Base-by-base conservation (phyloP, 2,113 vertebrate genomes). In the Takifugu flavidus region DNA sequence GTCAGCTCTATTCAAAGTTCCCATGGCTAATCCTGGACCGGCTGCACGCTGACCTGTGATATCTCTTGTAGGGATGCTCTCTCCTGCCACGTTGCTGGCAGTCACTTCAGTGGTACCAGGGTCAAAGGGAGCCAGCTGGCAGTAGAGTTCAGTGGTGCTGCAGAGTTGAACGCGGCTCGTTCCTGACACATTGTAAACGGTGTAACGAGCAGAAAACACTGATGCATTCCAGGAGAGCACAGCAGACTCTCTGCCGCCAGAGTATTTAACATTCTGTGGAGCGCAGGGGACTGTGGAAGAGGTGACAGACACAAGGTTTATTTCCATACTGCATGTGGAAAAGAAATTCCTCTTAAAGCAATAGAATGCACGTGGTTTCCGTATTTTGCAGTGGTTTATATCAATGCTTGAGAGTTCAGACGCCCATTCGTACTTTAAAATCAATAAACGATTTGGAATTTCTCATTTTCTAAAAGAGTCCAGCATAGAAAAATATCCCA, bases 81-180 rank as follows among this genome's bases (percentile, higher is more conserved):
- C 85, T 65, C 91, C 91, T 2, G 31, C 75, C 1, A 11, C 53
- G 51, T 90, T 92, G 67, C 82, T 84, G 39, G 91, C 91, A 2
- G 79, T 89, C 58, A 92, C 73, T 74, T 75, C 62, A 13, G 75
- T 60, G 26, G 50, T 3, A 1, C 2, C 11, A 0, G 53, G 69
- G 3, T 63, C 12, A 5, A 87, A 77, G 34, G 74, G 15, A 2
- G 51, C 53, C 49, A 86, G 20, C 7, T 42, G 7, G 62, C 91
- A 92, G 75, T 62, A 82, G 26, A 91, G 78, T 5, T 3, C 4
- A 0, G 70, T 12, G 45, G 91, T 91, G 68, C 4, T 79, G 74
- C 91, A 92, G 1, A 90, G 61, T 25, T 11, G 3, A 0, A 44
- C 25, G 0, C 50, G 66, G 5, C 1, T 44, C 5, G 1, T 58